These are phyloP conservation scores for Apotomis betuletana DNA, from an alignment of 2,888 invertebrate genomes.

Conservation along the genomic window DNA sequence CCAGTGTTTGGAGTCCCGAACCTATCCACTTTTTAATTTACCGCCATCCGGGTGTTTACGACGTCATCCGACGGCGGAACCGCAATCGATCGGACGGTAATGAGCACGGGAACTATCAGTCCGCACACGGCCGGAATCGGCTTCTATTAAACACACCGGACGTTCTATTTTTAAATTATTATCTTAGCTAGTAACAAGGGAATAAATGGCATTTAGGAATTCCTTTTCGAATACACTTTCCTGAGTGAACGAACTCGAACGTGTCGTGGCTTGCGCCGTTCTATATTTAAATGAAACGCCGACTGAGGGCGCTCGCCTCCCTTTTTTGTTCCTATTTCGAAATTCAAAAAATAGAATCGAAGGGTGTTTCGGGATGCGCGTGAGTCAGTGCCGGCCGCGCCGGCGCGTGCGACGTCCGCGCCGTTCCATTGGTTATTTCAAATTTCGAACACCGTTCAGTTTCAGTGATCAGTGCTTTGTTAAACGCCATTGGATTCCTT, in stretches of 20 bases:
- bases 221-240: slow-evolving; percentile 59
- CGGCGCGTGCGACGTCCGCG: slow-evolving; percentile 70
- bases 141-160: slow-evolving; percentile 66
- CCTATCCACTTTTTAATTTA: slow-evolving; percentile 59
- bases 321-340: slow-evolving; percentile 82
- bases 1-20: slow-evolving; percentile 49
- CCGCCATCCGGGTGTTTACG: slow-evolving; percentile 53
- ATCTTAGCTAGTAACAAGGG: slow-evolving; percentile 58
- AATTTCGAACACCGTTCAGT: slow-evolving; percentile 52
- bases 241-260: slow-evolving; percentile 77
- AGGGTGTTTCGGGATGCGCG: slow-evolving; percentile 75
- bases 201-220: slow-evolving; percentile 60
- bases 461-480: slow-evolving; percentile 43
- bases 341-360: slow-evolving; percentile 78
- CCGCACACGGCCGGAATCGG: slow-evolving; percentile 64
- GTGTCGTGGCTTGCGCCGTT: slow-evolving; percentile 68
- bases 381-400: slow-evolving; percentile 79
- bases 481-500: slow-evolving; percentile 14
- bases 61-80: slow-evolving; percentile 51
- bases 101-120: slow-evolving; percentile 77
- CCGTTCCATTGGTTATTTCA: slow-evolving; percentile 44
- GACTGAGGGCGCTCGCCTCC: slow-evolving; percentile 78
- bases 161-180: slow-evolving; percentile 67
- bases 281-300: slow-evolving; percentile 66
- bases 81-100: slow-evolving; percentile 59